Percentiles rank a stretch among this genome's conserved stretches.
phyloP scores from a whole-genome alignment of 2,797 vertebrate species.

The Morus bassanus region DNA sequence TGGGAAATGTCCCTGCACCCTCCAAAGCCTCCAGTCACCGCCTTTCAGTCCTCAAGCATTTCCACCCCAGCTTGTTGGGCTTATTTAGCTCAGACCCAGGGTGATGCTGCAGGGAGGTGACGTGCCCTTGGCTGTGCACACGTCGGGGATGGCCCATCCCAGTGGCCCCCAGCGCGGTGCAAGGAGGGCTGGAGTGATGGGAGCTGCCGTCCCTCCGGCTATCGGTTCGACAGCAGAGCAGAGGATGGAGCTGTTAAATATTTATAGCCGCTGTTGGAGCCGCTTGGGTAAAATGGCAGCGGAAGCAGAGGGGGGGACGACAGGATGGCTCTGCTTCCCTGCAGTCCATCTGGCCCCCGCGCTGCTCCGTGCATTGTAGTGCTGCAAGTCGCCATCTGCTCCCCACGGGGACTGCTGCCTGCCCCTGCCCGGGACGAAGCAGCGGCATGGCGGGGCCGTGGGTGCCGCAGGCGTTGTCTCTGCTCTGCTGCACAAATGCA shows the following conservation, averaged over 20 bases:
- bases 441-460: fast-evolving
- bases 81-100: background rate
- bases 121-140: fast-evolving
- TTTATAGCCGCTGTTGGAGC: background rate
- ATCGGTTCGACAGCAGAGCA: background rate
- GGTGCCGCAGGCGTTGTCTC: background rate
- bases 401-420: background rate
- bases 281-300: background rate
- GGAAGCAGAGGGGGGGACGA: background rate
- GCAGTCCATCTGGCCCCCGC: background rate
- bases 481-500: fast-evolving
- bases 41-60: fast-evolving
- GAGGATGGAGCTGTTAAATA: background rate
- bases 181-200: fast-evolving
- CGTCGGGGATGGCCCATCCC: background rate
- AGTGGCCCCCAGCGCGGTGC: fast-evolving
- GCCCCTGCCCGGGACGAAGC: too few relatives aligned
- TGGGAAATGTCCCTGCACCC: fast-evolving
- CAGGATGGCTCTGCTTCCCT: background rate
- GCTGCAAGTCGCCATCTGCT: slow-evolving; percentile 39
- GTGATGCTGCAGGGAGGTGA: background rate
- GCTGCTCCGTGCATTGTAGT: background rate
- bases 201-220: background rate
- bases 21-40: fast-evolving
- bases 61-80: fast-evolving